Base-by-base conservation (phyloP, 2,113 vertebrate species). In the Artemisiospiza belli region DNA sequence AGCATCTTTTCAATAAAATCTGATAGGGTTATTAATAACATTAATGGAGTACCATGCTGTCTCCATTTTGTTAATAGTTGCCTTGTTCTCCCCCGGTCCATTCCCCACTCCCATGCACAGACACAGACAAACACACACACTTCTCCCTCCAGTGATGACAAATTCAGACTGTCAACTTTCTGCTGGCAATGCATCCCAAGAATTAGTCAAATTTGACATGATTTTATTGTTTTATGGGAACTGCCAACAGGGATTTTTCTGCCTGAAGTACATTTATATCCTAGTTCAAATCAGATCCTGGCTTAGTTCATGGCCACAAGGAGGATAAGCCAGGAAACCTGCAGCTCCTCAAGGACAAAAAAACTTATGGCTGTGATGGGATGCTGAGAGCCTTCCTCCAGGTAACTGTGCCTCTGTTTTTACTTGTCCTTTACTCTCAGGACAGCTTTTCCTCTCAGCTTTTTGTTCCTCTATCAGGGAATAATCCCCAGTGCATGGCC, bases 21-120 rank as follows among this genome's bases (percentile, higher is more conserved):
- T 97, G 97, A 98, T 97, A 98, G 98, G 97, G 97, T 98, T 98
- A 98, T 98, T 98, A 98, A 98, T 98, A 98, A 98, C 96, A 54
- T 97, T 98, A 98, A 98, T 98, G 97, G 96, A 98, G 93, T 95
- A 95, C 96, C 87, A 49, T 52, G 76, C 84, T 14, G 44, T 88
- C 94, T 96, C 94, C 95, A 86, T 95, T 95, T 92, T 95, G 95
- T 96, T 96, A 95, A 95, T 72, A 96, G 92, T 95, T 92, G 88
- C 92, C 76, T 89, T 94, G 52, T 89, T 90, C 91, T 97, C 81
- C 54, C 54, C 28, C 25, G 61, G 85, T 68, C 72, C 73, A 64
- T 96, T 95, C 83, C 76, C 93, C 54, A 41, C 57, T 59, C 46
- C 68, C 18, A 4, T 47, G 55, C 78, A 90, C 75, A 90, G 80